Percentiles rank a stretch among this genome's conserved stretches.
Conservation (phyloP, 2,113 vertebrate species). For the Hucho hucho region DNA sequence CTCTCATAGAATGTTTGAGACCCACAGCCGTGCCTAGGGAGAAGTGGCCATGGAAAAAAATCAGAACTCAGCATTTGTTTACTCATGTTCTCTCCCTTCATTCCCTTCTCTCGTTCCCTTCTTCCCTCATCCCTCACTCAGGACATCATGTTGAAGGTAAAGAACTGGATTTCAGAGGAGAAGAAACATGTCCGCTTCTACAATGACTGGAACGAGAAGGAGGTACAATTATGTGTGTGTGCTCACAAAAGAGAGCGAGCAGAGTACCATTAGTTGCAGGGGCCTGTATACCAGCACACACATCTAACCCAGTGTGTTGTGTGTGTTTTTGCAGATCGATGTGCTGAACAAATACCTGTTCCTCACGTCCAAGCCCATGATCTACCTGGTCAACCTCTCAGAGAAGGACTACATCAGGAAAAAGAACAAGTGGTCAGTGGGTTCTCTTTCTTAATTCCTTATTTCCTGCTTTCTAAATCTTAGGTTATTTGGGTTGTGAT, state of each 20-base stretch:
- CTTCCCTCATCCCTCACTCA: constrained; percentile 57
- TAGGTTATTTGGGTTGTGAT: not conserved
- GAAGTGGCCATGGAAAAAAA: too few relatives aligned
- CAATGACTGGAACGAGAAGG: constrained; percentile 98
- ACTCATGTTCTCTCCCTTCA: constrained; percentile 31
- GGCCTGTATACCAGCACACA: not conserved
- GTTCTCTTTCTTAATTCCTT: too few relatives aligned
- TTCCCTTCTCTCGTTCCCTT: constrained; percentile 45
- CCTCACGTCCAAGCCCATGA: constrained; percentile 98
- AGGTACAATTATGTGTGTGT: constrained; percentile 75
- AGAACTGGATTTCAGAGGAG: constrained; percentile 92
- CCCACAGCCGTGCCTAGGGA: too few relatives aligned
- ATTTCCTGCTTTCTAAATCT: not conserved
- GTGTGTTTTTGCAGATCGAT: constrained; percentile 80
- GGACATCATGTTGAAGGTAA: constrained; percentile 97
- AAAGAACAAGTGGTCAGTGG: constrained; percentile 97
- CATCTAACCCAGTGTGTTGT: too few relatives aligned
- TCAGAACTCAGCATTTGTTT: too few relatives aligned
- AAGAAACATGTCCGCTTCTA: constrained; percentile 94
- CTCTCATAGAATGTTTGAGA: too few relatives aligned
- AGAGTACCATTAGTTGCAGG: not conserved
- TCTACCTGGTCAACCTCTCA: constrained; percentile 97
- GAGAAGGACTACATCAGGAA: constrained; percentile 97
- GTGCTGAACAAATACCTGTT: constrained; percentile 97
- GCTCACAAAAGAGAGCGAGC: not conserved